Percentiles rank a stretch among this genome's conserved stretches.
Evolutionary conservation across 2,113 vertebrate species (phyloP).

Genomic region (Calyptomena viridis): DNA sequence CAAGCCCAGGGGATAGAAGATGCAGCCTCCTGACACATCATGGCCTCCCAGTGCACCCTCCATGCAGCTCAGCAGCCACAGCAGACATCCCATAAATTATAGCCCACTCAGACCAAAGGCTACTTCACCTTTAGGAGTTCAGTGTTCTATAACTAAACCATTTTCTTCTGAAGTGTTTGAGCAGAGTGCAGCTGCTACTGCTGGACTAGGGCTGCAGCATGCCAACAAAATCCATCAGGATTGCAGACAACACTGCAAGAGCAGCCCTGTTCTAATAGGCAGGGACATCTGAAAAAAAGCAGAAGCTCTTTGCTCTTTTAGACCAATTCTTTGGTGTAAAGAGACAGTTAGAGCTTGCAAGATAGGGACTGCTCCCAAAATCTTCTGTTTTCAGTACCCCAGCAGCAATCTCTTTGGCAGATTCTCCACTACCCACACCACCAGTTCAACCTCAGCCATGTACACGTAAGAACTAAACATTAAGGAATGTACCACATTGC

Average conservation of each 20-base stretch:
- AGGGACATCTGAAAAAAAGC: background rate
- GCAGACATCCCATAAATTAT: background rate
- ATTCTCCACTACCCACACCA: background rate
- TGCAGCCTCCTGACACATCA: background rate
- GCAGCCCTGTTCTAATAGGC: background rate
- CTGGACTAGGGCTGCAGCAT: background rate
- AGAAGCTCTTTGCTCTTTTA: background rate
- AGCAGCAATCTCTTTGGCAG: background rate
- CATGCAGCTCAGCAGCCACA: background rate
- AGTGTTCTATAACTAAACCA: background rate
- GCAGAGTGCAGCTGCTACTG: accelerated
- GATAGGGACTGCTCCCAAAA: accelerated
- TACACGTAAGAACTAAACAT: background rate
- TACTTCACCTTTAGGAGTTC: background rate
- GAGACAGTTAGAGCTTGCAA: background rate
- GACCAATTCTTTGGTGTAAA: background rate
- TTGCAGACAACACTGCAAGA: background rate
- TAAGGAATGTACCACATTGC: background rate
- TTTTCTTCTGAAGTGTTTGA: background rate
- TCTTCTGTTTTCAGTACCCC: background rate
- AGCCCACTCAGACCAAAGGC: background rate
- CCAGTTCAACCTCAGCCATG: background rate
- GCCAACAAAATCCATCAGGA: background rate
- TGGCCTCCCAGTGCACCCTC: background rate
- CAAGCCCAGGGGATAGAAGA: background rate